Evolutionary conservation across 1,140 invertebrate species (phyloP).

Genomic region (Cyclargus thomasi): DNA sequence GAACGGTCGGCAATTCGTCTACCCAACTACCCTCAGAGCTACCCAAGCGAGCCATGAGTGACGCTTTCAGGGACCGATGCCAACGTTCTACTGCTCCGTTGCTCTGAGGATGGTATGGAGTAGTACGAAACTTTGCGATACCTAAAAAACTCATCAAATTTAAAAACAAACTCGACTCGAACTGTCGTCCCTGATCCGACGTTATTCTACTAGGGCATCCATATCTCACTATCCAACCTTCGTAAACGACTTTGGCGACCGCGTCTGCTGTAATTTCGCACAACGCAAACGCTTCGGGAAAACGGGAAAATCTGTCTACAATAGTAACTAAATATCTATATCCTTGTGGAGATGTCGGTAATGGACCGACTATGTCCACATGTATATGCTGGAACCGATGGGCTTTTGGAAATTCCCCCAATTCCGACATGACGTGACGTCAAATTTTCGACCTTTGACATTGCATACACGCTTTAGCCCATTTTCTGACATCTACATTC

Average conservation of each 20-base stretch:
- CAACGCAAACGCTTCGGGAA: slow-evolving; percentile 61
- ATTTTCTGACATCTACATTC: neutral
- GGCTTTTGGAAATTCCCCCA: slow-evolving; percentile 30
- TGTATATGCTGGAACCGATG: slow-evolving; percentile 65
- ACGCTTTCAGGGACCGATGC: no score
- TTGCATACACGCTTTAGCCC: neutral
- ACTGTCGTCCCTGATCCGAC: neutral
- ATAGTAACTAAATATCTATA: slow-evolving; percentile 56
- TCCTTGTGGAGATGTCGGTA: slow-evolving; percentile 37
- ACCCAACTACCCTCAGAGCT: no score
- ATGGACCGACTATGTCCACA: slow-evolving; percentile 43
- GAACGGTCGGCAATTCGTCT: no score
- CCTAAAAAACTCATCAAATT: no score
- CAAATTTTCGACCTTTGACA: slow-evolving; percentile 24
- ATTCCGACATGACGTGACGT: slow-evolving; percentile 22
- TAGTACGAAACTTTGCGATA: no score
- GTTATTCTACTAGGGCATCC: neutral
- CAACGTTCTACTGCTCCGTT: no score
- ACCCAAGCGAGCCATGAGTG: no score
- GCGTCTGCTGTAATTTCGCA: neutral
- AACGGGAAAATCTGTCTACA: slow-evolving; percentile 67
- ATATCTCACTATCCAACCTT: slow-evolving; percentile 11
- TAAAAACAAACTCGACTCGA: neutral
- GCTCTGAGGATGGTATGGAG: no score
- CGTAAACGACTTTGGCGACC: neutral